phyloP scores from a whole-genome alignment of 2,797 vertebrate species.

The Capromys pilorides region DNA sequence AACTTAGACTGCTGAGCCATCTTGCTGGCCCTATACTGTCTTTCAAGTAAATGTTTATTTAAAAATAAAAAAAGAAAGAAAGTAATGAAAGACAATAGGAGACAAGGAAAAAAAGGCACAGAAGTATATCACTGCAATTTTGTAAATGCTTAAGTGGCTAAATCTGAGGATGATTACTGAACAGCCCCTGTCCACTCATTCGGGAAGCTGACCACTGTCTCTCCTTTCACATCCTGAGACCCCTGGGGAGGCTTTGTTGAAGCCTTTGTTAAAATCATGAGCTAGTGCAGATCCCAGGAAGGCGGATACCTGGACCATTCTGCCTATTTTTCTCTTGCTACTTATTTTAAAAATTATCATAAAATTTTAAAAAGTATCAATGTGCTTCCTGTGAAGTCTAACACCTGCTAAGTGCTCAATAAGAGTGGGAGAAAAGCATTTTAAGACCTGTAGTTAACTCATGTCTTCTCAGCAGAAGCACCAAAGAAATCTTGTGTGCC shows the following conservation, averaged over 20 bases:
- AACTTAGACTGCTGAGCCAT: too few species aligned
- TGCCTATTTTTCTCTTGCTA: not conserved
- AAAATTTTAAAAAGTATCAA: not conserved
- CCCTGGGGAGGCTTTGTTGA: not conserved
- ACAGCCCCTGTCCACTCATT: rapidly evolving
- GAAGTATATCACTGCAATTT: too few species aligned
- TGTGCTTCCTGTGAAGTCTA: not conserved
- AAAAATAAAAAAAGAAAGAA: too few species aligned
- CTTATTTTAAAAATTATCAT: not conserved
- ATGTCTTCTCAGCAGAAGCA: not conserved
- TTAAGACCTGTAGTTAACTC: not conserved
- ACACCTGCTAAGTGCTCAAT: not conserved
- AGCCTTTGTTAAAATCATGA: not conserved
- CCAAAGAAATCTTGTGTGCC: not conserved
- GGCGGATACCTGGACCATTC: not conserved
- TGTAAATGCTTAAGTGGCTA: too few species aligned
- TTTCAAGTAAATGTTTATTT: too few species aligned
- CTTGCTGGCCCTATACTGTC: too few species aligned
- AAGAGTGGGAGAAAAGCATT: not conserved
- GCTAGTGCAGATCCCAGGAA: not conserved
- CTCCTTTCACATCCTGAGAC: not conserved
- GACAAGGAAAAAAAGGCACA: too few species aligned
- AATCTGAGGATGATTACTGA: not conserved
- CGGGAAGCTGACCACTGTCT: not conserved
- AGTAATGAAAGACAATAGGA: too few species aligned